These are phyloP conservation scores for Sciaenops ocellatus DNA, from an alignment of 2,797 vertebrate genomes.

Conservation along the genomic window DNA sequence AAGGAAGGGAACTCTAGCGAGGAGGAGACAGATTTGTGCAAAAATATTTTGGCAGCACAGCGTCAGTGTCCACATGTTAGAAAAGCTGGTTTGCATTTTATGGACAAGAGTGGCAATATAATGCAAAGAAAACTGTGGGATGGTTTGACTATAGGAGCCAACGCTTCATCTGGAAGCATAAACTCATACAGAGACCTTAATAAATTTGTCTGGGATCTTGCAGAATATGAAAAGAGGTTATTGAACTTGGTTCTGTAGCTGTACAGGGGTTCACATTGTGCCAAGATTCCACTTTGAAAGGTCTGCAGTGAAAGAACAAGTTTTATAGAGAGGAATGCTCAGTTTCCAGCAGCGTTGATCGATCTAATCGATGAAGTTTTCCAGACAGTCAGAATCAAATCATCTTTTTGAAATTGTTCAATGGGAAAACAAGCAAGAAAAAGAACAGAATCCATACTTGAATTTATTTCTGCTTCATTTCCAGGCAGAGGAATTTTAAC, in stretches of 20 bases:
- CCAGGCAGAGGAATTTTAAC: constrained; percentile 3
- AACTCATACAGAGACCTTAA: constrained; percentile 33
- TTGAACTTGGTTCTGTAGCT: constrained; percentile 51
- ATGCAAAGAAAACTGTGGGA: constrained; percentile 33
- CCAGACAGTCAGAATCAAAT: constrained; percentile 44
- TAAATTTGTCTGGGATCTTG: constrained; percentile 58
- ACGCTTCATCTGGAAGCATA: constrained; percentile 37
- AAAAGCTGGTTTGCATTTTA: constrained; percentile 46
- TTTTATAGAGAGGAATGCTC: constrained; percentile 20
- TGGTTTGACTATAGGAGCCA: constrained; percentile 34
- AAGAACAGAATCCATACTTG: background rate
- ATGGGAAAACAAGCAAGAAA: constrained; percentile 26
- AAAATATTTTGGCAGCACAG: constrained; percentile 53
- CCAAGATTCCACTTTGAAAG: constrained; percentile 53
- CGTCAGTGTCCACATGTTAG: constrained; percentile 28
- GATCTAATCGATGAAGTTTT: constrained; percentile 47
- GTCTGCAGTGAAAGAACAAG: constrained; percentile 32
- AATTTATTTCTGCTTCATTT: constrained; percentile 32
- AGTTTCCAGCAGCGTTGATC: constrained; percentile 40
- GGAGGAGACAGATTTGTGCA: constrained; percentile 50
- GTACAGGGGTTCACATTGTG: constrained; percentile 29
- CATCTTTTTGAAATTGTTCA: background rate
- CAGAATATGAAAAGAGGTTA: constrained; percentile 50
- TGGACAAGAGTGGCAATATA: constrained; percentile 26
- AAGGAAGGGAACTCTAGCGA: constrained; percentile 29